Percentiles rank a stretch among this genome's conserved stretches.
These are phyloP conservation scores for Pelecanus crispus DNA, from an alignment of 2,113 vertebrate species.

Conservation along the genomic window DNA sequence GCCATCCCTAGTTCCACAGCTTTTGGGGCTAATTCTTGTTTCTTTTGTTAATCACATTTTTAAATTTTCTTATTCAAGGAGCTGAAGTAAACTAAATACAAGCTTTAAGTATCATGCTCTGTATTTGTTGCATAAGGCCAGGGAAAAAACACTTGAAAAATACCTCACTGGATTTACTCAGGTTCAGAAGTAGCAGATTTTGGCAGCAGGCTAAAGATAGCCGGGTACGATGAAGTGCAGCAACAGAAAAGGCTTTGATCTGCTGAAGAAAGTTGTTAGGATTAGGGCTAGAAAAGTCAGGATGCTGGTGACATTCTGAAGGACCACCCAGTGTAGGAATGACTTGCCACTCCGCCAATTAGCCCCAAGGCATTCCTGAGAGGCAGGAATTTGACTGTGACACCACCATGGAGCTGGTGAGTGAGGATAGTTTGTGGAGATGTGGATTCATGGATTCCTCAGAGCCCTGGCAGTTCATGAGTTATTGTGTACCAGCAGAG, in stretches of 20 bases:
- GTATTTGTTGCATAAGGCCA: not conserved
- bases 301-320: not conserved
- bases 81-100: not conserved
- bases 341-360: not conserved
- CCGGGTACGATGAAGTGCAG: not conserved
- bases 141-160: not conserved
- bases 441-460: not conserved
- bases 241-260: not conserved
- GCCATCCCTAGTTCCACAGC: not conserved
- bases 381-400: not conserved
- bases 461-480: not conserved
- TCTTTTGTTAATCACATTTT: not conserved
- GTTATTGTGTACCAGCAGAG: not conserved
- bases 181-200: not conserved
- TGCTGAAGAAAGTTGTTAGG: not conserved
- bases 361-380: not conserved
- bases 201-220: not conserved
- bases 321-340: not conserved
- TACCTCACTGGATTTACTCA: not conserved
- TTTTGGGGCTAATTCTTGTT: not conserved
- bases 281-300: not conserved
- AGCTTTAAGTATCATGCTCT: not conserved
- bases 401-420: not conserved
- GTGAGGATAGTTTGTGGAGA: not conserved
- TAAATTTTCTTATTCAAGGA: not conserved